Conservation (phyloP, 2,797 vertebrate genomes). For the Pampus argenteus region DNA sequence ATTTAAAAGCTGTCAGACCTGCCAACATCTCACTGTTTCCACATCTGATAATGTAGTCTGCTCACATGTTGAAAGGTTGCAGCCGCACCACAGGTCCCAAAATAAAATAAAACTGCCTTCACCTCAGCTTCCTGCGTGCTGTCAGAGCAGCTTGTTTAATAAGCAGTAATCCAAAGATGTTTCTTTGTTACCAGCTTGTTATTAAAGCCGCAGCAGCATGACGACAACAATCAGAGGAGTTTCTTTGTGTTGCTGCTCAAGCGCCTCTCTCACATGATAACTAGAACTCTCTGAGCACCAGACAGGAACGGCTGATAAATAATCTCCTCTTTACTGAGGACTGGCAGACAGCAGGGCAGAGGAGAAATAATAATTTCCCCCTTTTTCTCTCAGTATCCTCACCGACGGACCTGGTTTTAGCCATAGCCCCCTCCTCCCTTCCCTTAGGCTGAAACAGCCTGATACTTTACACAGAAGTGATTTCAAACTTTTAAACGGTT, state of each 20-base stretch:
- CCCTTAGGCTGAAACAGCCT: conserved; percentile 57
- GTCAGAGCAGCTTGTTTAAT: conserved; percentile 62
- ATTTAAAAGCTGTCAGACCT: not conserved
- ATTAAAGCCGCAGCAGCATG: conserved; percentile 68
- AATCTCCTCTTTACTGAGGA: conserved; percentile 65
- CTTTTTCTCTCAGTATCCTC: conserved; percentile 44
- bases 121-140: conserved; percentile 32
- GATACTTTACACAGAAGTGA: conserved; percentile 74
- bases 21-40: not conserved
- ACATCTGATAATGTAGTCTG: conserved; percentile 7
- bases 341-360: conserved; percentile 47
- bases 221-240: conserved; percentile 62
- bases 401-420: conserved; percentile 49
- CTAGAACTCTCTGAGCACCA: conserved; percentile 61
- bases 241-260: conserved; percentile 63
- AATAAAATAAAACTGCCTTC: conserved; percentile 36
- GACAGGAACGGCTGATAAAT: conserved; percentile 75
- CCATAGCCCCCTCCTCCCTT: conserved; percentile 31
- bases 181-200: conserved; percentile 64
- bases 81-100: conserved; percentile 16
- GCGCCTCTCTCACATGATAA: conserved; percentile 63
- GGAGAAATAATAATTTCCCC: conserved; percentile 61
- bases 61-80: conserved; percentile 23
- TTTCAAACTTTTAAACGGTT: conserved; percentile 82
- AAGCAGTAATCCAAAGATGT: conserved; percentile 48